phyloP scores from a whole-genome alignment of 2,888 invertebrate species.

The Thera obeliscata region DNA sequence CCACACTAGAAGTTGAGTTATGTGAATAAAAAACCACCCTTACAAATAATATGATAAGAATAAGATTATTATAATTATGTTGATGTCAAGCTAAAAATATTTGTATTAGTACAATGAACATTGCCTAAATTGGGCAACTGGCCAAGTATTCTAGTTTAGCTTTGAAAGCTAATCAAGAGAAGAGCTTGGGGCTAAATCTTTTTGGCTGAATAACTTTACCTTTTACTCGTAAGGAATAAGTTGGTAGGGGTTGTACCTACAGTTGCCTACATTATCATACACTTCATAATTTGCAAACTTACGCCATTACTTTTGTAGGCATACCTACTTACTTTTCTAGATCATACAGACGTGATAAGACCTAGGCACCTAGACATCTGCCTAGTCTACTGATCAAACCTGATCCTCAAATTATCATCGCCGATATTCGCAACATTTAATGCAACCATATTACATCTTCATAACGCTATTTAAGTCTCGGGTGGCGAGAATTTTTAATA shows the following conservation, averaged over 20 bases:
- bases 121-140: constrained; percentile 23
- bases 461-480: constrained; percentile 36
- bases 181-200: constrained; percentile 21
- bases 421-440: constrained; percentile 34
- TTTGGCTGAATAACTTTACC: neutral
- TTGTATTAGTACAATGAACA: constrained; percentile 29
- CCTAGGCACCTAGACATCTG: no score
- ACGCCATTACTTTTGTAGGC: no score
- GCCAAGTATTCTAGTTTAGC: constrained; percentile 35
- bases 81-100: constrained; percentile 33
- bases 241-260: neutral
- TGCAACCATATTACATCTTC: constrained; percentile 34
- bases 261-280: neutral
- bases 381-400: neutral
- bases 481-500: constrained; percentile 44
- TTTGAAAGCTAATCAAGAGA: constrained; percentile 31
- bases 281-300: neutral
- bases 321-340: no score
- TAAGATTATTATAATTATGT: neutral
- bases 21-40: no score
- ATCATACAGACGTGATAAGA: no score
- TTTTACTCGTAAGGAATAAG: no score
- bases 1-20: no score
- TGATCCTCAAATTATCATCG: constrained; percentile 1
- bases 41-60: neutral